Base-by-base conservation (phyloP, 2,113 vertebrate genomes). In the Micronycteris hirsuta region DNA sequence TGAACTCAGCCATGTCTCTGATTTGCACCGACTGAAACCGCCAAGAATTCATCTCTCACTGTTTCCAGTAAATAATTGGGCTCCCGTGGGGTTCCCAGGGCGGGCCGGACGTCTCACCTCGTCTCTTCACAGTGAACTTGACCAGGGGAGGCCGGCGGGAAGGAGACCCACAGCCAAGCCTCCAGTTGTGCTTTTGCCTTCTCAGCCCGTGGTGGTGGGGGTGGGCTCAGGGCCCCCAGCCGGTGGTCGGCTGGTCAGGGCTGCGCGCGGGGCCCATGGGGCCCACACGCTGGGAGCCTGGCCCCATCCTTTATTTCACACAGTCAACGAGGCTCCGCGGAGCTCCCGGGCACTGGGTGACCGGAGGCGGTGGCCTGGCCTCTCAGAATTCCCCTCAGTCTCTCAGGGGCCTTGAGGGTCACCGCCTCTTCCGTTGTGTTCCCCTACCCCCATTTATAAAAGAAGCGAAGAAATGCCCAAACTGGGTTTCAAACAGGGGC, bases 51-150 rank as follows among this genome's bases (percentile, higher is more conserved):
- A 96, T 74, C 85, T 58, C 89, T 73, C 73, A 68, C 84, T 1
- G 0, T 95, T 98, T 98, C 93, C 3, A 81, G 94, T 94, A 96
- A 97, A 96, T 91, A 96, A 82, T 3, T 89, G 90, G 82, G 74
- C 61, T 97, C 96, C 88, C 17, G 0, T 65, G 95, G 82, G 88
- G 68, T 76, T 86, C 82, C 54, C 82, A 47, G 89, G 76, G 92
- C 4, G 6, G 86, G 93, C 61, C 41, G 20, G 63, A 87, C 11
- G 2, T 90, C 97, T 96, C 71, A 95, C 73, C 95, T 94, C 93
- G 47, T 95, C 36, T 70, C 54, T 63, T 84, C 87, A 65, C 73
- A 4, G 54, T 90, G 90, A 94, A 85, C 58, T 77, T 81, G 78
- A 87, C 52, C 52, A 61, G 58, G 41, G 24, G n/a, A 83, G 65